phyloP scores from a whole-genome alignment of 1,140 invertebrate genomes.

The Battus philenor region DNA sequence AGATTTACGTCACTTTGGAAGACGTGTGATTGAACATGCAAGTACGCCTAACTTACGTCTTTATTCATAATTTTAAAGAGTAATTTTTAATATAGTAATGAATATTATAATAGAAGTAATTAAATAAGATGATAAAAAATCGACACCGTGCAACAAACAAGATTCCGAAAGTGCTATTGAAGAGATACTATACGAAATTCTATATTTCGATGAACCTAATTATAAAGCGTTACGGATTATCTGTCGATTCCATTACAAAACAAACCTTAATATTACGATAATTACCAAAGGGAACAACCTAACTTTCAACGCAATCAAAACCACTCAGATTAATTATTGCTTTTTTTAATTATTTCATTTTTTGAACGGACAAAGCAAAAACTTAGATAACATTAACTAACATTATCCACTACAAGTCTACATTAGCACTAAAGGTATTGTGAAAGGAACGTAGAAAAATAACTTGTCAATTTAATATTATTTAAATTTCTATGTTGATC shows the following conservation, averaged over 20 bases:
- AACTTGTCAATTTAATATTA: constrained; percentile 71
- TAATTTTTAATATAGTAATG: constrained; percentile 32
- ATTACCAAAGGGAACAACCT: constrained; percentile 17
- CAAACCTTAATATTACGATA: constrained; percentile 51
- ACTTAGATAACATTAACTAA: constrained; percentile 35
- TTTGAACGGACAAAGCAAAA: constrained; percentile 37
- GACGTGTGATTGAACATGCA: constrained; percentile 69
- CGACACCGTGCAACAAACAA: constrained; percentile 57
- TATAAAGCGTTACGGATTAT: constrained; percentile 74
- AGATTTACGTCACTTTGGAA: constrained; percentile 70
- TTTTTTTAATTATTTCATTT: constrained; percentile 53
- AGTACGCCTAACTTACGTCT: constrained; percentile 61
- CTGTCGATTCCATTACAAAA: constrained; percentile 54
- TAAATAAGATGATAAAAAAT: constrained; percentile 31
- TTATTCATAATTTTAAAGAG: constrained; percentile 29
- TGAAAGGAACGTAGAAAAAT: constrained; percentile 72
- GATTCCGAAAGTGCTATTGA: constrained; percentile 50
- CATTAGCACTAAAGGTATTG: constrained; percentile 60
- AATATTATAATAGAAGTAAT: constrained; percentile 36
- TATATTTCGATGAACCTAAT: constrained; percentile 71
- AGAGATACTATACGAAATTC: constrained; percentile 65
- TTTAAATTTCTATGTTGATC: constrained; percentile 71
- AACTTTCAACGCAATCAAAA: constrained; percentile 23
- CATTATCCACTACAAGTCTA: constrained; percentile 47
- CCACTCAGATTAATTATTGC: constrained; percentile 41